These are phyloP conservation scores for Geodia barretti DNA, from an alignment of 37 sponge, comb jelly and placozoan genomes.

Conservation along the genomic window DNA sequence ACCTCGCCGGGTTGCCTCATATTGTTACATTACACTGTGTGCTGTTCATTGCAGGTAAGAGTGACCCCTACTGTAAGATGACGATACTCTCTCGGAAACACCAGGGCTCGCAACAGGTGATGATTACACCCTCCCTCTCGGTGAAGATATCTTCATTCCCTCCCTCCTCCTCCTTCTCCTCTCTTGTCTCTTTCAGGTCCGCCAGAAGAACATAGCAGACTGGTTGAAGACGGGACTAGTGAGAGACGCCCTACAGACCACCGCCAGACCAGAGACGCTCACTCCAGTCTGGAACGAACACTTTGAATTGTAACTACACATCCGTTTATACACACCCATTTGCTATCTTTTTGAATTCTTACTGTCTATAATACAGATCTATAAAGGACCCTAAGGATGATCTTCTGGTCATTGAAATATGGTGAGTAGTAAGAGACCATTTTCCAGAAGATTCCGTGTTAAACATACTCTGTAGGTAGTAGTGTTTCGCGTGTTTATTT, in stretches of 20 bases:
- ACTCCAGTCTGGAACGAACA: slow-evolving; percentile 63
- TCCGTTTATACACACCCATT: not conserved
- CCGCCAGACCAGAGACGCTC: slow-evolving; percentile 42
- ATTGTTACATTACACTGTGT: too few species aligned
- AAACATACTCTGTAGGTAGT: too few species aligned
- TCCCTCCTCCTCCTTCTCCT: too few species aligned
- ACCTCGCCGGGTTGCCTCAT: too few species aligned
- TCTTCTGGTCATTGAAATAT: slow-evolving; percentile 42
- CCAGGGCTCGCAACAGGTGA: not conserved
- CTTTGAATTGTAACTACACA: slow-evolving; percentile 49
- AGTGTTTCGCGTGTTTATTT: too few species aligned
- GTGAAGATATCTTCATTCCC: too few species aligned
- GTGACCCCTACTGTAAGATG: slow-evolving; percentile 69
- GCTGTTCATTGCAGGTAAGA: slow-evolving; percentile 29
- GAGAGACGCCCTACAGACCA: slow-evolving; percentile 5
- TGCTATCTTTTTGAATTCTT: not conserved
- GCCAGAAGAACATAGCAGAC: slow-evolving; percentile 5
- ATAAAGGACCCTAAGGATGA: slow-evolving; percentile 25
- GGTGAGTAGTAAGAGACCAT: slow-evolving; percentile 42
- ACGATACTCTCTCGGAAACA: slow-evolving; percentile 23
- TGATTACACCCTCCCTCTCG: too few species aligned
- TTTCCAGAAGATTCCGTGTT: too few species aligned
- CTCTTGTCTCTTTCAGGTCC: not conserved
- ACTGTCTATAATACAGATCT: slow-evolving; percentile 9
- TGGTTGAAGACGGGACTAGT: slow-evolving; percentile 43